Conservation (phyloP, 2,113 vertebrate genomes). For the Actinemys pallida region DNA sequence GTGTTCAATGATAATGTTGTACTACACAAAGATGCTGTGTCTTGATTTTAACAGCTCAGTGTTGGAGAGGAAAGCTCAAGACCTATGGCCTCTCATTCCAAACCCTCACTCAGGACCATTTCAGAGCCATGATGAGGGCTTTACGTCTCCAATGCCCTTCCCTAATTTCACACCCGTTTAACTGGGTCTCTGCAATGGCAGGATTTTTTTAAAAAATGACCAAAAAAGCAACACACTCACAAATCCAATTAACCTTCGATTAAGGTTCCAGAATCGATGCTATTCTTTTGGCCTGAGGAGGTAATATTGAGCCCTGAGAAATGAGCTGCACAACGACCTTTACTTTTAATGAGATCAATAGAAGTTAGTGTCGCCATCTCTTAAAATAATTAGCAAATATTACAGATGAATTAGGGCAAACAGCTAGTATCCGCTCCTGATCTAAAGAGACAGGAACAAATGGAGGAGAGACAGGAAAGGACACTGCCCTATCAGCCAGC, state of each 20-base stretch:
- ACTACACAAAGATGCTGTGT: background rate
- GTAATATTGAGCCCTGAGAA: slow-evolving; percentile 72
- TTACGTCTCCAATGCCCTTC: background rate
- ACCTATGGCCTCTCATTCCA: background rate
- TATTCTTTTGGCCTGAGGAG: slow-evolving; percentile 72
- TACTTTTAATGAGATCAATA: slow-evolving; percentile 83
- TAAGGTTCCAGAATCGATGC: slow-evolving; percentile 82
- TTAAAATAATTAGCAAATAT: slow-evolving; percentile 84
- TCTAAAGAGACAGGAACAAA: slow-evolving; percentile 70
- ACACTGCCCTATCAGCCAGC: background rate
- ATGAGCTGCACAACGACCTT: slow-evolving; percentile 73
- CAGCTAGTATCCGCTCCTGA: slow-evolving; percentile 60
- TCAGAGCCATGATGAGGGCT: slow-evolving; percentile 7
- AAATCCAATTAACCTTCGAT: slow-evolving; percentile 87
- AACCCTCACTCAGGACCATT: background rate
- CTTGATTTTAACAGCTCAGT: slow-evolving; percentile 5
- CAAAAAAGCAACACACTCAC: slow-evolving; percentile 60
- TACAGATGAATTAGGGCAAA: slow-evolving; percentile 70
- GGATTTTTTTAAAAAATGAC: slow-evolving; percentile 40
- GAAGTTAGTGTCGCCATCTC: slow-evolving; percentile 79
- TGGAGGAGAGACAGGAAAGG: background rate
- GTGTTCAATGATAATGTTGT: background rate
- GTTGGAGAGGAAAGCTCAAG: background rate
- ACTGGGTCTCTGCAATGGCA: slow-evolving; percentile 45
- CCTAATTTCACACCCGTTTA: slow-evolving; percentile 77